Base-by-base conservation (phyloP, 2,888 invertebrate species). In the Pseudanteris insignis region DNA sequence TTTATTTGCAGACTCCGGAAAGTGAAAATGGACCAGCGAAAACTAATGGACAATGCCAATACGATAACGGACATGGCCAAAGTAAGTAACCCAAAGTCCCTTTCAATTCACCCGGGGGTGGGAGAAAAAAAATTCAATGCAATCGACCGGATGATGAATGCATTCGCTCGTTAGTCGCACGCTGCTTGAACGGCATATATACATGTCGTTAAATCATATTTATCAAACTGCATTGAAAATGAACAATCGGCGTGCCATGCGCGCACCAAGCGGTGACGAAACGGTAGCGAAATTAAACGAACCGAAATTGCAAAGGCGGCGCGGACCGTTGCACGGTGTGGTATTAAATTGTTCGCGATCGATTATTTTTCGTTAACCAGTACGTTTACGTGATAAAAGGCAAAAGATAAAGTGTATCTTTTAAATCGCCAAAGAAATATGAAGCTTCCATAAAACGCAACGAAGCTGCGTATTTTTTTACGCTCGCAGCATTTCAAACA, bases 61-160 rank as follows among this genome's bases (percentile, higher is more conserved):
- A 98, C 98, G 58, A 92, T 99, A 81, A 96, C 97, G 59, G 99
- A 99, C 81, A 97, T 99, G 94, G 98, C 98, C 74, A 99, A 99
- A 90, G 98, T 98, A 87, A 84, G 82, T 60, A 44, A 54, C 37
- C 14, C 41, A 53, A 38, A 34, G 26, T 25, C 13, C 13, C 28
- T 44, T 14, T 50, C 54, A 46, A 54, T 54, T 54, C 32, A n/a
- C n/a, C n/a, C n/a, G n/a, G 25, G 3, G 7, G 15, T 24, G 37
- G 33, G 47, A 48, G 48, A 53, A 51, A 12, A 9, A 5, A 5
- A 7, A 7, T 7, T 21, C 26, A 13, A 54, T 21, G 32, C 26
- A 34, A 29, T 47, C 30, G 10, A 14, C 4, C 15, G 26, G 13
- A 21, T 53, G 47, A 53, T 59, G 25, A 41, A 47, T 59, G 47